Conservation (phyloP, 2,797 vertebrate species). For the Galagoides demidoff region DNA sequence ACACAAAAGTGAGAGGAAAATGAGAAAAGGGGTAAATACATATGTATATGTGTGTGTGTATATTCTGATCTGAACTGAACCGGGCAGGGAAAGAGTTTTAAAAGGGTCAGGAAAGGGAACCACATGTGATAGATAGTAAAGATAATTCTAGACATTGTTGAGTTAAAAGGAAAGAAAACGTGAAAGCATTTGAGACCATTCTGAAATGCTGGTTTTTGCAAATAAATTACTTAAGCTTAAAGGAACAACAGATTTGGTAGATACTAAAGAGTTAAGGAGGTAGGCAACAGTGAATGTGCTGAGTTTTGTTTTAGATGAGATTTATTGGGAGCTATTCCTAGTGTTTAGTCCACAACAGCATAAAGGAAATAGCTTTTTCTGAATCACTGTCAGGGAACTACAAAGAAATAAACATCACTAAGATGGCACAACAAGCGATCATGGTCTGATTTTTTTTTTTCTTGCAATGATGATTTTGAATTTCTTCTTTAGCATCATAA, state of each 20-base stretch:
- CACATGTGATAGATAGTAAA: not conserved
- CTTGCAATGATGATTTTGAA: not conserved
- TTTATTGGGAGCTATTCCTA: not conserved
- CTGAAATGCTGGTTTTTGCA: not conserved
- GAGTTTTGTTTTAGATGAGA: conserved; percentile 28
- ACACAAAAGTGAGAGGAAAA: not conserved
- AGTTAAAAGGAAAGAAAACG: not conserved
- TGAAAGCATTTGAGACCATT: not conserved
- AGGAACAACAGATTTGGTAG: not conserved
- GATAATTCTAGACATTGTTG: not conserved
- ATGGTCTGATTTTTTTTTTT: not conserved
- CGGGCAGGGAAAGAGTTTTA: not conserved
- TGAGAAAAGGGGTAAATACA: not conserved
- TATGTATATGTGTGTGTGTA: no score
- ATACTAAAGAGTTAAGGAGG: not conserved
- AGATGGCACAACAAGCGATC: not conserved
- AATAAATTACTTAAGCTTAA: not conserved
- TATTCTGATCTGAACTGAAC: not conserved
- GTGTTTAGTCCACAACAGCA: not conserved
- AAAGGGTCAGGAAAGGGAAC: not conserved
- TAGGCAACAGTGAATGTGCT: not conserved
- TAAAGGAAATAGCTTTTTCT: not conserved
- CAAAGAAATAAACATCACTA: not conserved
- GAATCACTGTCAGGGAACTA: not conserved
- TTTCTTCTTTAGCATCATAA: conserved; percentile 34